Evolutionary conservation across 2,113 vertebrate species (phyloP).

Genomic region (Platysteira castanea): DNA sequence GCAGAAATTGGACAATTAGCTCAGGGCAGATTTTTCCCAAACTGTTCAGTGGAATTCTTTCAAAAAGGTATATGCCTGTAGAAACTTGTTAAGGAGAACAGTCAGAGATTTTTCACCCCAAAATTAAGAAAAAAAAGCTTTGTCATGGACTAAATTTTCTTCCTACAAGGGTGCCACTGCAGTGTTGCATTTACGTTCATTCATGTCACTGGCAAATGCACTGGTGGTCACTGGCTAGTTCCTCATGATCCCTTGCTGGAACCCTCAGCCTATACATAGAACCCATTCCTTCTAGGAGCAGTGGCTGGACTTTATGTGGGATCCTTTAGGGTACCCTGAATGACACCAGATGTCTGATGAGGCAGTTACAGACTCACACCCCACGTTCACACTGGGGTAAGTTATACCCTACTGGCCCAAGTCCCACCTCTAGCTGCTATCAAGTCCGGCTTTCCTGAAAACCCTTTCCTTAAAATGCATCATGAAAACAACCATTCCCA

Average conservation of each 20-base stretch:
- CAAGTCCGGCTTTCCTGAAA: not conserved
- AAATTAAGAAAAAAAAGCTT: not conserved
- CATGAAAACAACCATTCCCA: not conserved
- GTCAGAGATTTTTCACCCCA: not conserved
- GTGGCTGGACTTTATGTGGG: not conserved
- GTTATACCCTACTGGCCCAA: not conserved
- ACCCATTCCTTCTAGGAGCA: not conserved
- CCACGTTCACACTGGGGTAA: not conserved
- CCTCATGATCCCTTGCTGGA: not conserved
- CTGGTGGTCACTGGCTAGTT: not conserved
- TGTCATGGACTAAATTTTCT: not conserved
- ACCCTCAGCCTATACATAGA: not conserved
- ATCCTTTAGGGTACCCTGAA: not conserved
- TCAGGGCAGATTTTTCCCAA: not conserved
- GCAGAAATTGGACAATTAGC: not conserved
- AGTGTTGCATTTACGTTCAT: not conserved
- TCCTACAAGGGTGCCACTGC: not conserved
- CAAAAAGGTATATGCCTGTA: not conserved
- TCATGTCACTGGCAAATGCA: not conserved
- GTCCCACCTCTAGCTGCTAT: not conserved
- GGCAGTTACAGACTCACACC: not conserved
- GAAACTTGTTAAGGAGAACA: not conserved
- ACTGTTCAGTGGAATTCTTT: not conserved
- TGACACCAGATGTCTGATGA: not conserved
- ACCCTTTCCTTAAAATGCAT: not conserved